These are phyloP conservation scores for Lycocerus yunnanus DNA, from an alignment of 2,888 invertebrate genomes.

Conservation along the genomic window DNA sequence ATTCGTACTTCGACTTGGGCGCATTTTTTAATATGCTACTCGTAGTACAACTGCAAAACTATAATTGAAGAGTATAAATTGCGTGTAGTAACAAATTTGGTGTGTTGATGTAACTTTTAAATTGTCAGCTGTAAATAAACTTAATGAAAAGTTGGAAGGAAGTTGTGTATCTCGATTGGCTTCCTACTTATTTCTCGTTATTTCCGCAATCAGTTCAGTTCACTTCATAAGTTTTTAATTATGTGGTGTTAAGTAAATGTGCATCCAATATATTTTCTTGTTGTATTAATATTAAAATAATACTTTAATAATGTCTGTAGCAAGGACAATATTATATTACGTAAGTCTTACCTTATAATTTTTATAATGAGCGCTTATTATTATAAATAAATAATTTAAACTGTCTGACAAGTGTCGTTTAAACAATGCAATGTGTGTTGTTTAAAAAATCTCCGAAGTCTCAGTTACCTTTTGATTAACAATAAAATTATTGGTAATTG, in stretches of 20 bases:
- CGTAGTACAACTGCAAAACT: neutral
- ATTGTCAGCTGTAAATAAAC: constrained; percentile 13
- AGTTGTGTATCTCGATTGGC: constrained; percentile 23
- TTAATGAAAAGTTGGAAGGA: constrained; percentile 25
- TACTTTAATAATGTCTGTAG: neutral
- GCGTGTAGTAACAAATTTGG: neutral
- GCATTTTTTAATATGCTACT: neutral
- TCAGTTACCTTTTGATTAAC: no score
- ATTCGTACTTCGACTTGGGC: neutral
- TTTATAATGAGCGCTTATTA: neutral
- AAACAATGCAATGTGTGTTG: no score
- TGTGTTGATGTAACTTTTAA: neutral
- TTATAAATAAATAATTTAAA: neutral
- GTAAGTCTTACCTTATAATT: neutral
- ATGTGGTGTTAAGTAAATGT: neutral
- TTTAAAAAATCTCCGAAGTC: no score
- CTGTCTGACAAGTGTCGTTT: no score
- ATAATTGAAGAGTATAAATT: neutral
- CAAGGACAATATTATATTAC: neutral
- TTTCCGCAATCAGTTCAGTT: constrained; percentile 16
- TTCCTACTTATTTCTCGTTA: constrained; percentile 24
- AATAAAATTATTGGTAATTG: no score
- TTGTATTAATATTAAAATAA: neutral
- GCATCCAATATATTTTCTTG: neutral
- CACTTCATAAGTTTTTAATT: neutral